Evolutionary conservation across 2,888 invertebrate species (phyloP).

Genomic region (Cryptophagus acutangulus): DNA sequence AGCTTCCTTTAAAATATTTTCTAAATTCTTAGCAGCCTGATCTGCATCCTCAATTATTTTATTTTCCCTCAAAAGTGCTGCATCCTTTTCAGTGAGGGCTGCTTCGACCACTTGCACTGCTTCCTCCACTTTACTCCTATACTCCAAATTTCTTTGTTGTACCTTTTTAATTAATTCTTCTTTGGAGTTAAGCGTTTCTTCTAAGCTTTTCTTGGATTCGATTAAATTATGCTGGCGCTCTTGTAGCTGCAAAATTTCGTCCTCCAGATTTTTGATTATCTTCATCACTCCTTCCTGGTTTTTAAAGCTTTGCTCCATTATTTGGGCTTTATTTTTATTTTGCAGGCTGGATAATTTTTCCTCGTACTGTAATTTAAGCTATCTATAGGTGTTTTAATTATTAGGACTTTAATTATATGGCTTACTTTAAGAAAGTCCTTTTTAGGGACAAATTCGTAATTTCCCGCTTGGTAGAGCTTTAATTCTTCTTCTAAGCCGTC

Average conservation of each 20-base stretch:
- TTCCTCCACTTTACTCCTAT: constrained; percentile 54
- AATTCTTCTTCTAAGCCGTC: constrained; percentile 64
- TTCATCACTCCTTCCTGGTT: constrained; percentile 53
- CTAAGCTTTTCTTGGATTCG: constrained; percentile 40
- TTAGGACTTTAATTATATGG: no score
- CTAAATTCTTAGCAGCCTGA: constrained; percentile 32
- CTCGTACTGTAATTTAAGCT: constrained; percentile 50
- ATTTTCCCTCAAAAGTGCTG: constrained; percentile 51
- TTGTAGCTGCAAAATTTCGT: constrained; percentile 50
- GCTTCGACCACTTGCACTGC: constrained; percentile 56
- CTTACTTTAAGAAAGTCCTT: constrained; percentile 7
- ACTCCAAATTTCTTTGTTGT: constrained; percentile 48
- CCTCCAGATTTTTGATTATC: constrained; percentile 45
- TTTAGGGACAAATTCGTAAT: constrained; percentile 37
- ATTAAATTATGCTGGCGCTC: constrained; percentile 41
- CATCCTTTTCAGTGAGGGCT: constrained; percentile 53
- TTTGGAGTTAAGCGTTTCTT: constrained; percentile 46
- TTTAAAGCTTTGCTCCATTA: constrained; percentile 36
- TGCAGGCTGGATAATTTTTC: no score
- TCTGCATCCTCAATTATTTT: constrained; percentile 29
- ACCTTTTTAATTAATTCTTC: constrained; percentile 45
- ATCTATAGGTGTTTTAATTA: constrained; percentile 36
- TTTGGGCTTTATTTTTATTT: no score
- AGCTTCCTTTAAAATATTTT: constrained; percentile 53
- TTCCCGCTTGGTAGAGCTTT: constrained; percentile 48